Conservation (phyloP, 2,797 vertebrate species). For the Syndactyla subalaris region DNA sequence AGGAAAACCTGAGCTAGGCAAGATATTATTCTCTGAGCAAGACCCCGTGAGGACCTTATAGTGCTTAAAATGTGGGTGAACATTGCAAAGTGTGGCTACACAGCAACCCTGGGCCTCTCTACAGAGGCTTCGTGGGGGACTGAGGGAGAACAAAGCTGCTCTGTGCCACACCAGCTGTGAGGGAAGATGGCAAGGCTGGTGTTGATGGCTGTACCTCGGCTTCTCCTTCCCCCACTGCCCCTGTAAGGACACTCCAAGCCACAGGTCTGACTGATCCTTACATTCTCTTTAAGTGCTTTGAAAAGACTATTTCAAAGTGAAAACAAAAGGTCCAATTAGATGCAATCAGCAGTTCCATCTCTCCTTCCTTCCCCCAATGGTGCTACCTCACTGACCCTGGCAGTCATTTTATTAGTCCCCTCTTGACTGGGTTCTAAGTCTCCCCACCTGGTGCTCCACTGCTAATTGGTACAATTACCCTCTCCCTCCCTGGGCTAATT, state of each 20-base stretch:
- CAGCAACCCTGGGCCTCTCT: not conserved
- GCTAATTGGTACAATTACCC: slow-evolving; percentile 59
- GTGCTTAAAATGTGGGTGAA: slow-evolving; percentile 37
- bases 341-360: not conserved
- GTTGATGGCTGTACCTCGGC: not conserved
- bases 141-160: not conserved
- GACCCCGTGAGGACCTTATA: slow-evolving; percentile 9
- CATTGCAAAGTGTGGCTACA: not conserved
- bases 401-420: not conserved
- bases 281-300: not conserved
- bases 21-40: not conserved
- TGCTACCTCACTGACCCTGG: not conserved
- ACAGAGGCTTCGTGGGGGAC: not conserved
- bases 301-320: not conserved
- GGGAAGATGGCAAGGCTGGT: not conserved
- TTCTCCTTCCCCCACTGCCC: not conserved
- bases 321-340: not conserved
- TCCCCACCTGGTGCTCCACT: slow-evolving; percentile 36
- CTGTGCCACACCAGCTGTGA: rapidly evolving
- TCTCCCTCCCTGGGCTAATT: slow-evolving; percentile 40
- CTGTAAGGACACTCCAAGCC: not conserved
- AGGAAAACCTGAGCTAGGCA: slow-evolving; percentile 12
- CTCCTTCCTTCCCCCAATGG: not conserved
- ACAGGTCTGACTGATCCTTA: not conserved
- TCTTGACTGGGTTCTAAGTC: not conserved